Evolutionary conservation across 2,888 invertebrate species (phyloP), one percentile per base, ranked within the genome.

Genomic region (Rhorus exstirpatorius): DNA sequence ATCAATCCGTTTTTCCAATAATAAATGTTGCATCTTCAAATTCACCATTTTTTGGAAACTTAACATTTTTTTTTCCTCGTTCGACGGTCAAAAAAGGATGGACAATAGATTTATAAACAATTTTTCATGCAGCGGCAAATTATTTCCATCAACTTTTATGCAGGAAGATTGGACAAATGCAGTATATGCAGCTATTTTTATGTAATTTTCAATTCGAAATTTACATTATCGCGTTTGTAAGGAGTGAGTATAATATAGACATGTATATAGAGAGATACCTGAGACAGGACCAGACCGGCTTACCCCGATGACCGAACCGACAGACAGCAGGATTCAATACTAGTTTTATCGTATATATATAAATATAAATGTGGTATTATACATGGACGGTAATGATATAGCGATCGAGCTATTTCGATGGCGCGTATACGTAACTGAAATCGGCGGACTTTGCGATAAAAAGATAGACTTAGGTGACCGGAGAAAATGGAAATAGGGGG

Each of bases 271-370:
- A 68, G 26, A 75, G 75, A 71, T 63, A 35, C 35, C 74, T 24
- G 61, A 68, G 44, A 19, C 38, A 60, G 72, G n/a, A n/a, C n/a
- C n/a, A n/a, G 79, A 79, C 79, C 74, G 61, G 74, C 61, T 75
- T 61, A 61, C 74, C 72, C 79, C 79, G 74, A 79, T 74, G 72
- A 67, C 51, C 67, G 44, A 68, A 80, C 68, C 21, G 17, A 53
- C 35, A 70, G n/a, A n/a, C n/a, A n/a, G n/a, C 49, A 61, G 38
- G 68, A 70, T 67, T 61, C 55, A 49, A 75, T 75, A 75, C 70
- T 67, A 63, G 68, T 80, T 65, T 72, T 63, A 58, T 55, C 35
- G 4, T 60, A 38, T 26, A 26, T 41, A 46, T 46, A 19, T 19
- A 21, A 12, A 21, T 3, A 12, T 26, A 21, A 35, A 31, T 35